Conservation (phyloP, 2,797 vertebrate genomes). For the Peromyscus nudipes region DNA sequence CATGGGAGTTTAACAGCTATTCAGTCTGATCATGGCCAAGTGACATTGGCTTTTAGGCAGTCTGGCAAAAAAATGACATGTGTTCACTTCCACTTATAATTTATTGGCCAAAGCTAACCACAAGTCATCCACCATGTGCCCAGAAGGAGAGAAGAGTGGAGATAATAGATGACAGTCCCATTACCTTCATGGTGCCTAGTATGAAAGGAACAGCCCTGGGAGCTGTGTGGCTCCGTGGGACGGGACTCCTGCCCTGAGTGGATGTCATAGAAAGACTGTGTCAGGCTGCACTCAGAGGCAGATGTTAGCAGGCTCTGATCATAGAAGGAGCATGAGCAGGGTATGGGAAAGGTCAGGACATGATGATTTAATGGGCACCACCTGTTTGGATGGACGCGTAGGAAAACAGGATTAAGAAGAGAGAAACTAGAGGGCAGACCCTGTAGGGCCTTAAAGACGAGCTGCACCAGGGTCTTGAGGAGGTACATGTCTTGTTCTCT, state of each 20-base stretch:
- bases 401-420: background rate
- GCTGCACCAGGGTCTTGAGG: background rate
- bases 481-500: background rate
- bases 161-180: background rate
- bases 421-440: background rate
- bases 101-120: background rate
- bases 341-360: background rate
- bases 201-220: background rate
- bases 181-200: background rate
- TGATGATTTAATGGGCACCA: background rate
- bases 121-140: background rate
- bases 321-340: background rate
- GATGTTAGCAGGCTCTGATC: background rate
- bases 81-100: background rate
- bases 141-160: background rate
- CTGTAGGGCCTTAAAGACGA: background rate
- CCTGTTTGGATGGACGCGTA: background rate
- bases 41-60: background rate
- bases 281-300: background rate
- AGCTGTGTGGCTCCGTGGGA: background rate
- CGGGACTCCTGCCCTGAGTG: background rate
- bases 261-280: background rate
- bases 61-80: background rate
- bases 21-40: background rate
- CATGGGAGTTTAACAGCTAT: background rate